Conservation (phyloP, 2,888 invertebrate species). For the Ormyrus rosae region DNA sequence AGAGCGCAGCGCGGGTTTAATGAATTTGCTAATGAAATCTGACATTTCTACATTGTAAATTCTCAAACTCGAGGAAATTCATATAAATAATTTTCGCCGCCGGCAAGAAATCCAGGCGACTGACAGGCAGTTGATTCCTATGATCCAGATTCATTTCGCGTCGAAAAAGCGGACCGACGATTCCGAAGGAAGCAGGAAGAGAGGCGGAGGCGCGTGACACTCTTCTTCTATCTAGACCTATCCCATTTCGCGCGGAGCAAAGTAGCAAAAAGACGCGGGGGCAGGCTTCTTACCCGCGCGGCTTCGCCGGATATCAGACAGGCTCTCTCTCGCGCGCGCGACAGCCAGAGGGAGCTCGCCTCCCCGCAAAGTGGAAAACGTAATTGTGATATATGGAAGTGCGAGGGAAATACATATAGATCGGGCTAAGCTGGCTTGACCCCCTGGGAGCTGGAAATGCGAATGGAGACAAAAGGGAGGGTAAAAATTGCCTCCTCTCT, state of each 20-base stretch:
- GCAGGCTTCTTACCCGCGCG: slow-evolving; percentile 11
- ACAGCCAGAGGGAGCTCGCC: slow-evolving; percentile 48
- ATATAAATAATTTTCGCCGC: too few species aligned
- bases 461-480: not conserved
- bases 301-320: slow-evolving; percentile 20
- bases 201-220: not conserved
- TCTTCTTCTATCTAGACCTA: not conserved
- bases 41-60: too few species aligned
- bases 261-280: slow-evolving; percentile 23
- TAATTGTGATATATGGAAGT: slow-evolving; percentile 55
- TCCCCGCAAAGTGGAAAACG: slow-evolving; percentile 57
- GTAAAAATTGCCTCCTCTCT: not conserved
- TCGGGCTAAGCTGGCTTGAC: not conserved
- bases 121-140: slow-evolving; percentile 2
- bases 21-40: too few species aligned
- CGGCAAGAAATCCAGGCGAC: too few species aligned
- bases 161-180: not conserved
- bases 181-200: not conserved
- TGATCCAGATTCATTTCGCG: slow-evolving; percentile 11
- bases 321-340: slow-evolving; percentile 2
- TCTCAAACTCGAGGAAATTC: too few species aligned
- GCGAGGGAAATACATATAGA: slow-evolving; percentile 35
- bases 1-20: too few species aligned
- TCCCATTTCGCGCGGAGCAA: not conserved
- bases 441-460: not conserved